Conservation (phyloP, 2,113 vertebrate species). For the Gobio gobio region DNA sequence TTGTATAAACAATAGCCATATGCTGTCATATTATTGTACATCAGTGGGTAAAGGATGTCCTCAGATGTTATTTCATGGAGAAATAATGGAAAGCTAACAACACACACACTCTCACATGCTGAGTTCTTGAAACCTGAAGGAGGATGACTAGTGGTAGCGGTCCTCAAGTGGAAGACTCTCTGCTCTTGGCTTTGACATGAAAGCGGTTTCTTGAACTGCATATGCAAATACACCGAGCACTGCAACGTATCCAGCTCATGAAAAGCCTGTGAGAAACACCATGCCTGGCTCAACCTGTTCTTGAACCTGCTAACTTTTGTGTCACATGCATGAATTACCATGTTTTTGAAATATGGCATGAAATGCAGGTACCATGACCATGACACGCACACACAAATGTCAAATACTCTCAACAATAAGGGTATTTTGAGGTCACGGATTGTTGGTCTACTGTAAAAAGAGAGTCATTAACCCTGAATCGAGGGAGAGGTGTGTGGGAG, state of each 20-base stretch:
- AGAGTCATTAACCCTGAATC: conserved; percentile 23
- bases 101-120: conserved; percentile 40
- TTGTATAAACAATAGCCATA: conserved; percentile 56
- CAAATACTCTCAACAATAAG: background rate
- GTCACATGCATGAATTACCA: background rate
- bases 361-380: conserved; percentile 9
- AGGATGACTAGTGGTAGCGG: conserved; percentile 71
- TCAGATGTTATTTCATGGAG: conserved; percentile 79
- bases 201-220: conserved; percentile 71
- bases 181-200: conserved; percentile 77
- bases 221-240: conserved; percentile 63
- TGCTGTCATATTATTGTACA: conserved; percentile 56
- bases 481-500: conserved; percentile 21
- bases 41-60: conserved; percentile 75
- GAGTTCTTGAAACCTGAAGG: conserved; percentile 68
- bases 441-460: conserved; percentile 28
- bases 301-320: conserved; percentile 19
- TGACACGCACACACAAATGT: background rate
- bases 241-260: conserved; percentile 28
- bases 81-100: conserved; percentile 74
- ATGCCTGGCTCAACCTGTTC: conserved; percentile 29
- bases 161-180: conserved; percentile 72
- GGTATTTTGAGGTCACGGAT: conserved; percentile 32
- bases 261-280: conserved; percentile 11
- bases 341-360: conserved; percentile 2